phyloP scores from a whole-genome alignment of 2,797 vertebrate genomes.

The Argyrosomus regius region DNA sequence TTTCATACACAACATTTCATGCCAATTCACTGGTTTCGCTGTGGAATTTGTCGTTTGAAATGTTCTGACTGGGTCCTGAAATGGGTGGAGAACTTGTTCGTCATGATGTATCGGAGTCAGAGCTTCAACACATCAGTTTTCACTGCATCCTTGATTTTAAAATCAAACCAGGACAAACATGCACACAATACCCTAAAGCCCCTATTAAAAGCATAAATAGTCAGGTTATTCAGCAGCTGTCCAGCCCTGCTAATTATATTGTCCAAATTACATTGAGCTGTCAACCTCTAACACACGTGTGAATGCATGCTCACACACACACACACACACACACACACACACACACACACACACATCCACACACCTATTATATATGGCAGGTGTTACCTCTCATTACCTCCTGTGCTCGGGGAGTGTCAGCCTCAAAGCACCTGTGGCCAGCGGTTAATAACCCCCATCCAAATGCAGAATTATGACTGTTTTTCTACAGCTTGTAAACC shows the following conservation, averaged over 20 bases:
- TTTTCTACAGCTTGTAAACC: constrained; percentile 61
- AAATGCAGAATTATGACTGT: constrained; percentile 57
- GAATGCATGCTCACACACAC: constrained; percentile 12
- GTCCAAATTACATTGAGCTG: constrained; percentile 60
- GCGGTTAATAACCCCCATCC: constrained; percentile 51
- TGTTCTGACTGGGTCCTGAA: neutral
- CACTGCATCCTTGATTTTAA: constrained; percentile 17
- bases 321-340: constrained; percentile 29
- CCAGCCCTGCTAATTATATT: constrained; percentile 59
- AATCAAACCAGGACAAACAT: constrained; percentile 38
- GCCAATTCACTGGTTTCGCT: neutral
- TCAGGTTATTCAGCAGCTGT: constrained; percentile 50
- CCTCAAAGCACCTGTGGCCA: constrained; percentile 65
- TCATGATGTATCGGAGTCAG: neutral
- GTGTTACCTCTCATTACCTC: constrained; percentile 65
- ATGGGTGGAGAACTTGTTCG: neutral
- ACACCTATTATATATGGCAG: constrained; percentile 59
- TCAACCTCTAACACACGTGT: constrained; percentile 51
- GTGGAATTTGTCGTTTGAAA: neutral
- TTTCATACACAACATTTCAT: neutral
- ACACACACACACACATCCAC: constrained; percentile 34
- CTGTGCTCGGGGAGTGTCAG: constrained; percentile 51
- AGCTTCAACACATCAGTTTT: neutral
- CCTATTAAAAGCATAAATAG: constrained; percentile 47
- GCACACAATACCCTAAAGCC: constrained; percentile 27